phyloP scores from a whole-genome alignment of 1,140 invertebrate species.

The Pseudomyrmex flavicornis region DNA sequence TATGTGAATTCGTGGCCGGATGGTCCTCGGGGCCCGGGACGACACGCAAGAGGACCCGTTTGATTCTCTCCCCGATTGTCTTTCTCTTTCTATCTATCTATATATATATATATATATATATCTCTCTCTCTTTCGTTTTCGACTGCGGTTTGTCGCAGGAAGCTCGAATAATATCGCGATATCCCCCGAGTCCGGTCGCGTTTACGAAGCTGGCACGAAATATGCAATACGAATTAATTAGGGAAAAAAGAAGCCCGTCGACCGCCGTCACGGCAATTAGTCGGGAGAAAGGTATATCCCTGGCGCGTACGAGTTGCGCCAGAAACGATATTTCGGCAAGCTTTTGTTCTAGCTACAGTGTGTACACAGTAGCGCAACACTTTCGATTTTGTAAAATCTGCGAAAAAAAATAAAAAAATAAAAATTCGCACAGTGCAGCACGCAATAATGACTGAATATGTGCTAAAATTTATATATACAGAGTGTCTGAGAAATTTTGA shows the following conservation, averaged over 20 bases:
- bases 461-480: no score
- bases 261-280: slow-evolving; percentile 73
- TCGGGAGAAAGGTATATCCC: slow-evolving; percentile 69
- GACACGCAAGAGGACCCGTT: slow-evolving; percentile 28
- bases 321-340: slow-evolving; percentile 48
- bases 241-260: slow-evolving; percentile 64
- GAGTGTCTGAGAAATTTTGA: no score
- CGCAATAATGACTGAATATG: no score
- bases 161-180: slow-evolving; percentile 19
- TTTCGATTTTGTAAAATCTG: not conserved
- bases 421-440: not conserved
- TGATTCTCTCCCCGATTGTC: no score
- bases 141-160: slow-evolving; percentile 56
- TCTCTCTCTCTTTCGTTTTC: not conserved
- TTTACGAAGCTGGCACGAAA: slow-evolving; percentile 51
- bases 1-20: slow-evolving; percentile 48
- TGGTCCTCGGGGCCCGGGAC: not conserved
- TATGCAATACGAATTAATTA: slow-evolving; percentile 75
- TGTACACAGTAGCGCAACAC: no score
- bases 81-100: not conserved
- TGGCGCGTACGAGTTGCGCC: slow-evolving; percentile 34
- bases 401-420: no score
- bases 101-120: no score
- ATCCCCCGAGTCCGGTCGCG: not conserved
- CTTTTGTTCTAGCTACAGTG: not conserved